Evolutionary conservation across 2,797 vertebrate genomes (phyloP), one percentile per base, ranked within the genome.

Genomic region (Microctenopoma stevenorrisi): DNA sequence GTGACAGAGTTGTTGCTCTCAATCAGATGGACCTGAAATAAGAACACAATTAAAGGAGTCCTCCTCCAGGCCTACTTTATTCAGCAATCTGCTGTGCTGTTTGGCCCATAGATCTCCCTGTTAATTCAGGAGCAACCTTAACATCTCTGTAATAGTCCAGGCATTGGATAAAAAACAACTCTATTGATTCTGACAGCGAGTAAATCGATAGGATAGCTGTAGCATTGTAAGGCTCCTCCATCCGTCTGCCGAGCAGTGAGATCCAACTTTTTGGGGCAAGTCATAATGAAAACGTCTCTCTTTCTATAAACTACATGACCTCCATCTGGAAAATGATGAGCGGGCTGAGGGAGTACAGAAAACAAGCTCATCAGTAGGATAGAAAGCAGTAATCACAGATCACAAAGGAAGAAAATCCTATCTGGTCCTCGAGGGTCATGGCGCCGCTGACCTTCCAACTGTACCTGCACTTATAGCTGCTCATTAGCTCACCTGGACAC

Each of bases 201-300:
- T 77, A 74, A 79, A 72, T 84, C 83, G 81, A 84, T 79, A 80
- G 62, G 74, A 84, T 74, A 79, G 82, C 73, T 78, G 75, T 76
- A 74, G 68, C 64, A 65, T 85, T 80, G 77, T 59, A 53, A 38
- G 49, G 67, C 40, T 66, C 56, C 58, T 82, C 67, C 2, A 11
- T 46, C 51, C 52, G 40, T 70, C 59, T 60, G 55, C 30, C 33
- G 5, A 1, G 51, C 55, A 38, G 30, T 51, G 30, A 33, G 30
- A 33, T 64, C 43, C 63, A 72, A 70, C 51, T 74, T 79, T 77
- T 65, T 57, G n/a, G 25, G 46, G 60, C 42, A 54, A 35, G 42
- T 44, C 50, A 38, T 78, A 76, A 77, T 86, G 70, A 86, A 87
- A 69, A 83, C 53, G 73, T 4, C 28, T 30, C 5, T 72, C 61